Conservation (phyloP, 2,888 invertebrate species). For the Gymnocheta viridis region DNA sequence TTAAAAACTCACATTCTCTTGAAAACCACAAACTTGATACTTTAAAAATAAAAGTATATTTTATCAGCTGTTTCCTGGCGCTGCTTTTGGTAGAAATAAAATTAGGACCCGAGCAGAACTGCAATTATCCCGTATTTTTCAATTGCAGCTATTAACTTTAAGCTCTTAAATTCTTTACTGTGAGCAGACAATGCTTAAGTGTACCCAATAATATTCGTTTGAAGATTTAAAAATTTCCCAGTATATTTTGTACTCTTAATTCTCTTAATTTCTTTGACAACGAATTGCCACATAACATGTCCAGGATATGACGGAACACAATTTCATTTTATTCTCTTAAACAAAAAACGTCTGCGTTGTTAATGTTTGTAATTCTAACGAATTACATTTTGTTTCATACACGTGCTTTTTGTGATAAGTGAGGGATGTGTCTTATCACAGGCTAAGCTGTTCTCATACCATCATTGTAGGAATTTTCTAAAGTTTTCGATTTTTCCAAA, state of each 20-base stretch:
- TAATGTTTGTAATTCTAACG: constrained; percentile 51
- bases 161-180: constrained; percentile 8
- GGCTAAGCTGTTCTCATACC: constrained; percentile 45
- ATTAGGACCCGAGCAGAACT: not conserved
- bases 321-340: constrained; percentile 28
- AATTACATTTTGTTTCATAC: constrained; percentile 60
- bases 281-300: not conserved
- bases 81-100: not conserved
- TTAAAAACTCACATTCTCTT: not conserved
- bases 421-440: constrained; percentile 62
- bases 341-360: constrained; percentile 59
- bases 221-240: constrained; percentile 15
- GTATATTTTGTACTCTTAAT: constrained; percentile 2
- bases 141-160: not conserved
- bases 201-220: not conserved
- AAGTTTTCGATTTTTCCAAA: constrained; percentile 2
- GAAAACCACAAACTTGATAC: not conserved
- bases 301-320: not conserved
- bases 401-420: constrained; percentile 61
- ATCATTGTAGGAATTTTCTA: constrained; percentile 9
- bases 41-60: not conserved
- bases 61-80: constrained; percentile 2
- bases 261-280: not conserved
- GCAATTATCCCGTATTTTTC: not conserved
- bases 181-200: not conserved